Base-by-base conservation (phyloP, 2,797 vertebrate species). In the Silurus lanzhouensis region DNA sequence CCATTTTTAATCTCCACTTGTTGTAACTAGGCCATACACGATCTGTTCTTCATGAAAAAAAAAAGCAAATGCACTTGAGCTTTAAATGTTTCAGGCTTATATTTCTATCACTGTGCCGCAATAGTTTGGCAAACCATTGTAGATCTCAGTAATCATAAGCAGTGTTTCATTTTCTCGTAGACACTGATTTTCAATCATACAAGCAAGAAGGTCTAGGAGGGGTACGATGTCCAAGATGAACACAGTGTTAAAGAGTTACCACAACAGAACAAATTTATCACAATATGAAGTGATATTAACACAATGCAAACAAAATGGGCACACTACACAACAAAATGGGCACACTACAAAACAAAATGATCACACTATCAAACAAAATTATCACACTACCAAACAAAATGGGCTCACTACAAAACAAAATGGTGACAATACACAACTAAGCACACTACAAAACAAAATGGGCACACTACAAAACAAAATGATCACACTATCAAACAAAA, bases 1-100 rank as follows among this genome's bases (percentile, higher is more conserved):
- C 10, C 6, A 31, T 76, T 89, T 82, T 82, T 64, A 44, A 22
- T 31, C 80, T 44, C 5, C 22, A 81, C 44, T 66, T 81, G 55
- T 61, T 76, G 63, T 13, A 44, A 75, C 44, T 58, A 25, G 44
- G 64, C 78, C 58, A 83, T 77, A 63, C 22, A 63, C 71, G 10
- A 87, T 80, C 38, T 80, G 60, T 80, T 48, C 57, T 80, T 80
- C 78, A 27, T 25, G 22, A 48, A 38, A 38, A 38, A 38, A 48
- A 80, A 64, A 44, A 64, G 3, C 14, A 25, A 80, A 48, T 22
- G 0, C 64, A 25, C 22, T 80, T 48, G 78, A 64, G 60, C 31
- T 61, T 78, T 22, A 61, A 15, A 31, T 61, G 7, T 77, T 27
- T 58, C 74, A 58, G 55, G 9, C 20, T 77, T 31, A 38, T 61